A percentile compares a stretch with the other conserved stretches of the same genome.
These are phyloP conservation scores for Timema cristinae DNA, from an alignment of 2,888 invertebrate genomes.

Conservation along the genomic window DNA sequence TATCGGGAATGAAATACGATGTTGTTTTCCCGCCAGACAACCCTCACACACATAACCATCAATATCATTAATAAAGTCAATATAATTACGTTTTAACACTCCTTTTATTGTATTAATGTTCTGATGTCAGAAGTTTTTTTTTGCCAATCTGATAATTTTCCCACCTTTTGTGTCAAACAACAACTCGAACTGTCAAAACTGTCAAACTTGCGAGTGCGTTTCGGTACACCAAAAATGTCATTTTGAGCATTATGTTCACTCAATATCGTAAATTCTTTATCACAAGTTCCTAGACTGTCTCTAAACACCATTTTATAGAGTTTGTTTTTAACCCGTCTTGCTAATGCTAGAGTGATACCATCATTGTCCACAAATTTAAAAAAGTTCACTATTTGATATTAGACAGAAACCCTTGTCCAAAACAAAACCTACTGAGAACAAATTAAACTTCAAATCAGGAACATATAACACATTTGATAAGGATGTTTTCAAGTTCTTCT, in stretches of 20 bases:
- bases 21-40: background rate
- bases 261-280: too few species aligned
- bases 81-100: background rate
- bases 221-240: too few species aligned
- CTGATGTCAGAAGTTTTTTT: background rate
- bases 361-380: background rate
- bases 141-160: background rate
- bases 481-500: background rate
- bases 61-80: background rate
- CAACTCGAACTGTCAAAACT: background rate
- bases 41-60: background rate
- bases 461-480: conserved; percentile 7
- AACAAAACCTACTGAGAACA: background rate
- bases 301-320: background rate
- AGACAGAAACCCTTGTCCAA: background rate
- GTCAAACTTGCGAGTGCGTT: background rate
- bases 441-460: conserved; percentile 7
- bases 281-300: too few species aligned
- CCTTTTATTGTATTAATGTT: background rate
- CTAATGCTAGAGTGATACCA: background rate
- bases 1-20: background rate
- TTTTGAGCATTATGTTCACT: too few species aligned
- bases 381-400: background rate
- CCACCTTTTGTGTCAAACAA: background rate
- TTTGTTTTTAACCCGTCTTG: background rate